A percentile compares a stretch with the other conserved stretches of the same genome.
Conservation (phyloP, 2,888 invertebrate species). For the Acronicta psi region DNA sequence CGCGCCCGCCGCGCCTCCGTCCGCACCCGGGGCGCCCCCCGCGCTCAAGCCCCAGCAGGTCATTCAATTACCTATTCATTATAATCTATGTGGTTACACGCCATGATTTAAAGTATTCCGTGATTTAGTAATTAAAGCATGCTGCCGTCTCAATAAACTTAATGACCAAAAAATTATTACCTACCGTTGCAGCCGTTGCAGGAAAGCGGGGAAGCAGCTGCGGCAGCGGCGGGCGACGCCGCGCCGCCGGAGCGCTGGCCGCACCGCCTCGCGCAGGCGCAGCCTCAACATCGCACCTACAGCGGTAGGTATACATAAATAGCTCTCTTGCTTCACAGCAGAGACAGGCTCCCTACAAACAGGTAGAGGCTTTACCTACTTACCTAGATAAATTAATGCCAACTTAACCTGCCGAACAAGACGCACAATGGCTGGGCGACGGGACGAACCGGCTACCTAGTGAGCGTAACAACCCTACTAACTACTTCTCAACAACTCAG, state of each 20-base stretch:
- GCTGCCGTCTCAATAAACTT: neutral
- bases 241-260: constrained; percentile 74
- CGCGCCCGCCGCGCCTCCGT: constrained; percentile 74
- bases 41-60: constrained; percentile 48
- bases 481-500: too few species aligned
- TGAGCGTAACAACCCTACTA: too few species aligned
- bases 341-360: too few species aligned
- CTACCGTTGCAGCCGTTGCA: constrained; percentile 15
- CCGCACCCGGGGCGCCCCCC: constrained; percentile 38
- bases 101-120: too few species aligned
- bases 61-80: too few species aligned
- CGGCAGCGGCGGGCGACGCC: constrained; percentile 31
- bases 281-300: constrained; percentile 70
- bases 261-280: constrained; percentile 82
- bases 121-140: neutral
- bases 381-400: too few species aligned
- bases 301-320: constrained; percentile 63
- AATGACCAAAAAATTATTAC: neutral
- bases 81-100: too few species aligned
- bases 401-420: too few species aligned
- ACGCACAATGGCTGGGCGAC: too few species aligned
- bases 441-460: too few species aligned
- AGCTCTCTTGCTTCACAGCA: too few species aligned
- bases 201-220: constrained; percentile 49
- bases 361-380: too few species aligned